These are phyloP conservation scores for Herpailurus yagouaroundi DNA, from an alignment of 2,113 vertebrate genomes.

Conservation along the genomic window DNA sequence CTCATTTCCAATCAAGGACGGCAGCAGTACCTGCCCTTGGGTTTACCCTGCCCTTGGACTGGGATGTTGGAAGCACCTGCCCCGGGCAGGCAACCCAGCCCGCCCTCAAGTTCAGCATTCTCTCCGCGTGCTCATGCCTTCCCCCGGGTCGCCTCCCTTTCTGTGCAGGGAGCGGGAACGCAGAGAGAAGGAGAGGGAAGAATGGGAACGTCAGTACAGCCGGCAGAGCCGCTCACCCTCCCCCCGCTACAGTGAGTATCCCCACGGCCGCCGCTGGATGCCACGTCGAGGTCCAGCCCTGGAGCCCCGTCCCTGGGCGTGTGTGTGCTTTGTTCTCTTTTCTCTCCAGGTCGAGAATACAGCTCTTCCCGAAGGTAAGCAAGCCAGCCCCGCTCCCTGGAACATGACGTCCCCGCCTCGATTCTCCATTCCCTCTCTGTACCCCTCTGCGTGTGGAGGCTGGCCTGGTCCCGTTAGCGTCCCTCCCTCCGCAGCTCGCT, in stretches of 20 bases:
- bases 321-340: neutral
- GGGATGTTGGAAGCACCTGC: neutral
- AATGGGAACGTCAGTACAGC: slow-evolving; percentile 95
- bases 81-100: neutral
- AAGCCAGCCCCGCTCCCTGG: neutral
- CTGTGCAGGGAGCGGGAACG: slow-evolving; percentile 92
- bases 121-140: neutral
- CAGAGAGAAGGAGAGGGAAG: slow-evolving; percentile 94
- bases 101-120: too few species aligned
- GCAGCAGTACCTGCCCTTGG: neutral
- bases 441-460: neutral
- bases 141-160: neutral
- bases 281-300: neutral
- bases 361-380: slow-evolving; percentile 85
- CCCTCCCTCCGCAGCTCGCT: fast-evolving
- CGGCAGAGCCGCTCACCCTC: slow-evolving; percentile 93
- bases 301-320: neutral
- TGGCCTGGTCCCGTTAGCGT: neutral
- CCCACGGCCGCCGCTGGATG: fast-evolving
- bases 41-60: neutral
- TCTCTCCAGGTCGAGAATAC: slow-evolving; percentile 83
- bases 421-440: fast-evolving
- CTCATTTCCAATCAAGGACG: neutral
- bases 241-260: slow-evolving; percentile 90
- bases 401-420: too few species aligned